Evolutionary conservation across 2,797 vertebrate species (phyloP).

Genomic region (Mareca strepera): DNA sequence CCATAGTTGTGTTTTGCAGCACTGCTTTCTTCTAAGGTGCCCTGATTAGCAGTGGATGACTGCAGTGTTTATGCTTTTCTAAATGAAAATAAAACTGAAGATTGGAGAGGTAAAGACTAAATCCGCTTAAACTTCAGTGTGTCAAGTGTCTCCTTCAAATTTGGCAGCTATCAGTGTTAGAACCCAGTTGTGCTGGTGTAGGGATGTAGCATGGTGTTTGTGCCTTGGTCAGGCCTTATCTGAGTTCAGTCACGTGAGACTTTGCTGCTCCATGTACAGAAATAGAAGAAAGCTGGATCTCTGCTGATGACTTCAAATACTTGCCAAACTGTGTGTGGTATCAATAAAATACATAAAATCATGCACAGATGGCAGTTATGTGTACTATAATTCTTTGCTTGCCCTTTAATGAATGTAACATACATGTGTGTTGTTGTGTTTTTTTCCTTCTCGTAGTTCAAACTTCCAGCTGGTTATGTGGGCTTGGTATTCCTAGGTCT

Average conservation of each 20-base stretch:
- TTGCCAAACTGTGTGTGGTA: not conserved
- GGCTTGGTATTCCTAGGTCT: slow-evolving; percentile 92
- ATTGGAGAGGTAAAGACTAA: not conserved
- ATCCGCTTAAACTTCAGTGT: not conserved
- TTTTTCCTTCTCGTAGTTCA: slow-evolving; percentile 78
- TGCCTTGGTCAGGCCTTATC: not conserved
- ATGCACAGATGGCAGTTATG: not conserved
- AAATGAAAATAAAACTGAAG: not conserved
- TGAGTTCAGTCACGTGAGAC: not conserved
- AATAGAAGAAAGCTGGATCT: not conserved
- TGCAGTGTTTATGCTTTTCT: not conserved
- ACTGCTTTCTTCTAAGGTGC: not conserved
- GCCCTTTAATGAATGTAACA: not conserved
- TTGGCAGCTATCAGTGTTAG: not conserved
- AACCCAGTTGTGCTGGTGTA: not conserved
- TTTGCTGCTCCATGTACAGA: not conserved
- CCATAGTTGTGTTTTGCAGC: not conserved
- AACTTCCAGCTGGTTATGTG: slow-evolving; percentile 85
- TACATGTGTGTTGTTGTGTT: not conserved
- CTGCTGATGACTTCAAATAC: not conserved
- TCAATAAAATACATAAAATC: not conserved
- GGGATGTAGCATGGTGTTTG: not conserved
- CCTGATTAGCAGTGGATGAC: not conserved
- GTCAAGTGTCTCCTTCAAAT: not conserved
- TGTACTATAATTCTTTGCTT: not conserved